Conservation (phyloP, 2,797 vertebrate species). For the Astyanax mexicanus region DNA sequence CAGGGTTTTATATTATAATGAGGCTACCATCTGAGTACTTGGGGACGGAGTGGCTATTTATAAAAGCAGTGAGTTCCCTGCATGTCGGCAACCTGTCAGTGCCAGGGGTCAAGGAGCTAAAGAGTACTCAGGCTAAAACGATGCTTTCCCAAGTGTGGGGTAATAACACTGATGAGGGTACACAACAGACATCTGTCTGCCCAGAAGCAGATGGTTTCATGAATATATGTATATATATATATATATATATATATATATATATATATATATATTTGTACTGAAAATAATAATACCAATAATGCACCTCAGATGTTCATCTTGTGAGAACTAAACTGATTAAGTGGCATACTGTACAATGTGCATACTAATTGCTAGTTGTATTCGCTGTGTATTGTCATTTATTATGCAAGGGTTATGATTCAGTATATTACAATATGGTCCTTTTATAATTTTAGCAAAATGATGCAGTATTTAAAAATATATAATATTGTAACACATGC, state of each 20-base stretch:
- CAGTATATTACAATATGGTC: no score
- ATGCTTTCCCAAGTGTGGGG: not conserved
- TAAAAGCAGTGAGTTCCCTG: conserved; percentile 14
- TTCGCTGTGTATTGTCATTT: no score
- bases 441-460: no score
- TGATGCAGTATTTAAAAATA: no score
- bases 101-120: not conserved
- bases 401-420: no score
- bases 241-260: no score
- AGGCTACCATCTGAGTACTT: not conserved
- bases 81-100: conserved; percentile 27
- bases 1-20: conserved; percentile 30
- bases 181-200: not conserved
- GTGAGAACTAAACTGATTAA: not conserved
- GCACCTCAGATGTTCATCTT: not conserved
- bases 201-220: not conserved
- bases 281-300: not conserved
- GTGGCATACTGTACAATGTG: no score
- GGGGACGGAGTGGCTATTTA: conserved; percentile 11
- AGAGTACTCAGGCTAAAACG: not conserved
- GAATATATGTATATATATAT: no score
- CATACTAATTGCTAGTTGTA: no score
- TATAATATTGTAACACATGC: no score
- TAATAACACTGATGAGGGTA: conserved; percentile 14
- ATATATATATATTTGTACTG: not conserved